These are phyloP conservation scores for Sinocyclocheilus anshuiensis DNA, from an alignment of 2,113 vertebrate species.

Conservation along the genomic window DNA sequence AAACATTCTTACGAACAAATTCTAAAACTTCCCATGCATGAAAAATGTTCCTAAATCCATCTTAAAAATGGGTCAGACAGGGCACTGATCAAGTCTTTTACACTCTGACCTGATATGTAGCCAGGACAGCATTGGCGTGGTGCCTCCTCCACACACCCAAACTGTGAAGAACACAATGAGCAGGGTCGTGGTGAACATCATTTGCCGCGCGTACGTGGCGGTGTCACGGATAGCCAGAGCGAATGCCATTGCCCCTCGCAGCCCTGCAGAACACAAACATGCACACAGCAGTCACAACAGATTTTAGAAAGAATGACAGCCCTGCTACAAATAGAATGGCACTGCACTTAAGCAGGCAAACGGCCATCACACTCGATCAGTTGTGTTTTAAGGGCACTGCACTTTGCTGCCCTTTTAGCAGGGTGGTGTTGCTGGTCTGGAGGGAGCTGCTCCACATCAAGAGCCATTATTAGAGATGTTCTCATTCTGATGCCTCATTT, in stretches of 20 bases:
- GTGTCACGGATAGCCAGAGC: too few relatives aligned
- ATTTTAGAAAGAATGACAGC: neutral
- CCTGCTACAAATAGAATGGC: neutral
- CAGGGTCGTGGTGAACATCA: slow-evolving; percentile 98
- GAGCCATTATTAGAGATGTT: slow-evolving; percentile 14
- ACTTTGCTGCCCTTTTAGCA: slow-evolving; percentile 24
- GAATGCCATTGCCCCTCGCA: too few relatives aligned
- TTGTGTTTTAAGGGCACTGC: neutral
- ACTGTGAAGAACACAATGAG: slow-evolving; percentile 98
- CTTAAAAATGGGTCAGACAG: neutral
- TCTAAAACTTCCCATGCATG: neutral
- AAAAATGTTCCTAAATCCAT: neutral
- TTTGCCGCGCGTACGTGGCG: slow-evolving; percentile 68
- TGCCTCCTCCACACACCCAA: slow-evolving; percentile 95
- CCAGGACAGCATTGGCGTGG: slow-evolving; percentile 96
- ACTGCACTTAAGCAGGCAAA: neutral
- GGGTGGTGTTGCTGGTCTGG: neutral
- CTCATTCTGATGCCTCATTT: slow-evolving; percentile 18
- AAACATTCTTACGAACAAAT: neutral
- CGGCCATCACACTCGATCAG: neutral
- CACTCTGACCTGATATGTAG: slow-evolving; percentile 89
- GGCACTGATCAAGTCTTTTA: neutral
- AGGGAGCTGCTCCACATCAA: slow-evolving; percentile 23
- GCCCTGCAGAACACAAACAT: too few relatives aligned
- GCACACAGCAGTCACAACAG: neutral